Evolutionary conservation across 1,140 invertebrate species (phyloP).

Genomic region (Archivesica marissinica): DNA sequence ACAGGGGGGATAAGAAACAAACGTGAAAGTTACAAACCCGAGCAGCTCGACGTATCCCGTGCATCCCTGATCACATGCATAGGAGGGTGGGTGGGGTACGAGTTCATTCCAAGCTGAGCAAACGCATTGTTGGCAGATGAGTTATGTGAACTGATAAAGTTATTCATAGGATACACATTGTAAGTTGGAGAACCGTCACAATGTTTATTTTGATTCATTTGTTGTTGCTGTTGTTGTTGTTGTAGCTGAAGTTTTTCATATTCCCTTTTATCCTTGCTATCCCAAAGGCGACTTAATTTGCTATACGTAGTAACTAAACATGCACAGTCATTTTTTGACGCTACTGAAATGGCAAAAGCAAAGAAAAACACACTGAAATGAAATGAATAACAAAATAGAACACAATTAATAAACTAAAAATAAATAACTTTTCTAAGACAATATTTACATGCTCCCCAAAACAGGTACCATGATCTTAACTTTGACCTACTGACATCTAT

Average conservation of each 20-base stretch:
- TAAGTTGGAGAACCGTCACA: constrained; percentile 9
- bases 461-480: background rate
- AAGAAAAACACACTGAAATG: constrained; percentile 52
- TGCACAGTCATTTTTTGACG: constrained; percentile 81
- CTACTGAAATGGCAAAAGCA: constrained; percentile 76
- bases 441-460: background rate
- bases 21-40: constrained; percentile 50
- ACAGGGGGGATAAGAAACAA: too few species aligned
- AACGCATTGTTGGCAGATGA: constrained; percentile 24
- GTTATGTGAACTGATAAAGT: constrained; percentile 42
- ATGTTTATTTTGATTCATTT: constrained; percentile 62
- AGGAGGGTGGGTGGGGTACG: constrained; percentile 58
- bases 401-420: background rate
- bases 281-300: constrained; percentile 83
- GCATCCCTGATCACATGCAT: constrained; percentile 26
- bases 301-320: constrained; percentile 83
- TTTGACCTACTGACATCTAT: too few species aligned
- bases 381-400: constrained; percentile 31
- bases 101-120: constrained; percentile 49
- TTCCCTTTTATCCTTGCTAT: constrained; percentile 82
- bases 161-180: constrained; percentile 46
- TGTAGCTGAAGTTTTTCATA: constrained; percentile 66
- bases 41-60: constrained; percentile 54
- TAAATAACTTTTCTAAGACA: background rate
- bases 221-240: constrained; percentile 59